These are phyloP conservation scores for Martes martes DNA, from an alignment of 2,113 vertebrate genomes.

Conservation along the genomic window DNA sequence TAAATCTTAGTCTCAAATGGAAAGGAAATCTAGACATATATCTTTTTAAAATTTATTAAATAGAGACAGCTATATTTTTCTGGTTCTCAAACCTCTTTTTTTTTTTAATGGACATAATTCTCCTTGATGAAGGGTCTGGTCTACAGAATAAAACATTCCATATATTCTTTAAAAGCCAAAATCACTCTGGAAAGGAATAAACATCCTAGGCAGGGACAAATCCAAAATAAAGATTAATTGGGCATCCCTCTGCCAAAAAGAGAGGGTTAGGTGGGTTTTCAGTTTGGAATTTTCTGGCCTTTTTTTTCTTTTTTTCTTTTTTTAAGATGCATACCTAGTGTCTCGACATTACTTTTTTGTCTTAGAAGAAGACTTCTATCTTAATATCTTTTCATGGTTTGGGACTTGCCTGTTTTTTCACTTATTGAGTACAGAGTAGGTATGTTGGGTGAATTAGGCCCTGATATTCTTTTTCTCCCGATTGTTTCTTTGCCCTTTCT, in stretches of 20 bases:
- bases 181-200: conserved; percentile 72
- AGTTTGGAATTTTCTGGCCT: conserved; percentile 32
- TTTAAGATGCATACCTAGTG: not conserved
- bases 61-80: conserved; percentile 56
- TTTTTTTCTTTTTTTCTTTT: not conserved
- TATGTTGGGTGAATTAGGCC: not conserved
- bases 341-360: conserved; percentile 1
- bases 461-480: not conserved
- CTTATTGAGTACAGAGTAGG: not conserved
- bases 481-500: conserved; percentile 1
- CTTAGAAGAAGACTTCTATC: not conserved
- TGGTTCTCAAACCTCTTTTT: conserved; percentile 65
- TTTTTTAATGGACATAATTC: conserved; percentile 64
- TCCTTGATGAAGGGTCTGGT: conserved; percentile 53
- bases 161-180: conserved; percentile 72
- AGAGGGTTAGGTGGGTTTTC: conserved; percentile 30
- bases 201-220: conserved; percentile 19
- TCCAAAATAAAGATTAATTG: conserved; percentile 60
- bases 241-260: conserved; percentile 65
- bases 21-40: conserved; percentile 58
- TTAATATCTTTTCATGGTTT: not conserved
- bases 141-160: conserved; percentile 59
- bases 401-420: not conserved
- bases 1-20: conserved; percentile 50
- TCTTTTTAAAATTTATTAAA: conserved; percentile 52